phyloP scores from a whole-genome alignment of 2,888 invertebrate genomes.

The Troglohyphantes excavatus region DNA sequence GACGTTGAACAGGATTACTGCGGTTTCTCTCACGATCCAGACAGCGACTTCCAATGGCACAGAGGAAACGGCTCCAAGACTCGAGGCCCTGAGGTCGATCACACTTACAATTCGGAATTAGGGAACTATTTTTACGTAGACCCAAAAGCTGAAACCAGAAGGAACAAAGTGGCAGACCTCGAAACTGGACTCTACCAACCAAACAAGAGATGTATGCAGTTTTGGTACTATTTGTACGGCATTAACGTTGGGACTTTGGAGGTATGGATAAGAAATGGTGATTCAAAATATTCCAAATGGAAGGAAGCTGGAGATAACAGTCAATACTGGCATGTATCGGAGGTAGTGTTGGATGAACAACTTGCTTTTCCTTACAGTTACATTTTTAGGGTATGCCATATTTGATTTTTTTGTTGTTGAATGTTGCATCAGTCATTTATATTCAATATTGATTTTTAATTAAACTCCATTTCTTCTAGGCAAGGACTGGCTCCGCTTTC shows the following conservation, averaged over 20 bases:
- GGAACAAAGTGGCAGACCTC: conserved; percentile 57
- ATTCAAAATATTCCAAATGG: conserved; percentile 45
- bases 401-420: too few relatives aligned
- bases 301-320: conserved; percentile 67
- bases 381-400: conserved; percentile 59
- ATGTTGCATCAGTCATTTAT: too few relatives aligned
- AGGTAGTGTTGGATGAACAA: conserved; percentile 45
- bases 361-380: conserved; percentile 44
- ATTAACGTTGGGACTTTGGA: conserved; percentile 74
- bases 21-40: conserved; percentile 67
- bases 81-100: conserved; percentile 76
- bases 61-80: conserved; percentile 56
- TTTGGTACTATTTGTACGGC: conserved; percentile 79
- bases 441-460: background rate
- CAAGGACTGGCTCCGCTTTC: conserved; percentile 20
- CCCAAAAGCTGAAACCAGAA: background rate
- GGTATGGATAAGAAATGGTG: conserved; percentile 62
- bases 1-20: conserved; percentile 77
- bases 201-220: conserved; percentile 76
- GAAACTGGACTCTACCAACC: conserved; percentile 59
- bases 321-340: conserved; percentile 70
- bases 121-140: conserved; percentile 77
- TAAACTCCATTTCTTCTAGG: conserved; percentile 24
- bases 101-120: conserved; percentile 56
- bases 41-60: conserved; percentile 71